Evolutionary conservation across 2,797 vertebrate species (phyloP).

Genomic region (Pangasius djambal): DNA sequence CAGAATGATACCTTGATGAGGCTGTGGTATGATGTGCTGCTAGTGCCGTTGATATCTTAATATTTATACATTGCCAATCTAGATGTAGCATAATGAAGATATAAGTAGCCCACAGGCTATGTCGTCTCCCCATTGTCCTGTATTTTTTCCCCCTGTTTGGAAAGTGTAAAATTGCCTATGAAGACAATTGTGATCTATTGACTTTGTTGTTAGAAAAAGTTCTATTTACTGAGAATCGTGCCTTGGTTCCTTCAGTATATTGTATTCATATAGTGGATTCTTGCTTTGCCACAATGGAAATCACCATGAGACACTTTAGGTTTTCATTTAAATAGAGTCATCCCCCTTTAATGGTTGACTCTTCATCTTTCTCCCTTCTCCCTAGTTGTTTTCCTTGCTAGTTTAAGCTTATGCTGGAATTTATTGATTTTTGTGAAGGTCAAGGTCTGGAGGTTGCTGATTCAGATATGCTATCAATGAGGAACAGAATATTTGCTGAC

Average conservation of each 20-base stretch:
- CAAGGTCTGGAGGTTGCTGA: constrained; percentile 33
- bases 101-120: background rate
- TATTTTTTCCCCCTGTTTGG: background rate
- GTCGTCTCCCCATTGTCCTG: background rate
- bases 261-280: background rate
- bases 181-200: background rate
- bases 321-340: background rate
- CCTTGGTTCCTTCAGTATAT: background rate
- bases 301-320: background rate
- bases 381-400: background rate
- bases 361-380: background rate
- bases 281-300: background rate
- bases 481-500: constrained; percentile 40
- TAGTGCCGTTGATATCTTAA: background rate
- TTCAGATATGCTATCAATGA: constrained; percentile 39
- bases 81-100: background rate
- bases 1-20: too few relatives aligned
- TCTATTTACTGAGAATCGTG: background rate
- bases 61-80: background rate
- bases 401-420: background rate
- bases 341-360: background rate
- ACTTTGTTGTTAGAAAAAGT: background rate
- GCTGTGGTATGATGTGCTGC: background rate
- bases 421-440: constrained; percentile 39
- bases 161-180: background rate